Evolutionary conservation across 2,888 invertebrate genomes (phyloP).

Genomic region (Teinopalpus imperialis): DNA sequence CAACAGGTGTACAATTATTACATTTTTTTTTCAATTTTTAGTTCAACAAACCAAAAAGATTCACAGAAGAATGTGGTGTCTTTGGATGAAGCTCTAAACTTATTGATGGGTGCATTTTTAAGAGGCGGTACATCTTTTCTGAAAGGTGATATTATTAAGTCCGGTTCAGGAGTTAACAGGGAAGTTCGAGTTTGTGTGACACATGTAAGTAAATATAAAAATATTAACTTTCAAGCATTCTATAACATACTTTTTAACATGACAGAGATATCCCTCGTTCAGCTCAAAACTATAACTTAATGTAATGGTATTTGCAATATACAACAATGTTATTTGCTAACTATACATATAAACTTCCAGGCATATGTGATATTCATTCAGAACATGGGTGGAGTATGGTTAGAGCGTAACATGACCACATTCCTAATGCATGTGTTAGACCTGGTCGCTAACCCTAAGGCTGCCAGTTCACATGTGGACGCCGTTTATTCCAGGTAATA

Average conservation of each 20-base stretch:
- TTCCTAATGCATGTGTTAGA: constrained; percentile 95
- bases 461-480: constrained; percentile 97
- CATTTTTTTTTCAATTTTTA: too few relatives aligned
- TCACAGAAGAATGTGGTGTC: constrained; percentile 86
- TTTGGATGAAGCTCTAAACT: constrained; percentile 94
- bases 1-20: too few relatives aligned
- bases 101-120: constrained; percentile 96
- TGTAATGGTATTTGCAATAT: too few relatives aligned
- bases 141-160: constrained; percentile 98
- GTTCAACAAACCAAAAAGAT: constrained; percentile 83
- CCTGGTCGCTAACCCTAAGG: constrained; percentile 96
- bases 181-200: constrained; percentile 99
- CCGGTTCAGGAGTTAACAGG: constrained; percentile 94
- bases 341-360: too few relatives aligned
- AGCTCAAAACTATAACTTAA: too few relatives aligned
- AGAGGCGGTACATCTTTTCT: constrained; percentile 96
- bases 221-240: too few relatives aligned
- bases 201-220: constrained; percentile 89
- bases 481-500: constrained; percentile 92
- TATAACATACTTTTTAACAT: too few relatives aligned
- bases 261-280: too few relatives aligned
- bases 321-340: too few relatives aligned
- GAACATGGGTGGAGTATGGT: constrained; percentile 96
- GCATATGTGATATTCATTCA: constrained; percentile 98
- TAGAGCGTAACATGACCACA: constrained; percentile 94